Evolutionary conservation across 2,888 invertebrate species (phyloP).

Genomic region (Blastobasis lacticolella): DNA sequence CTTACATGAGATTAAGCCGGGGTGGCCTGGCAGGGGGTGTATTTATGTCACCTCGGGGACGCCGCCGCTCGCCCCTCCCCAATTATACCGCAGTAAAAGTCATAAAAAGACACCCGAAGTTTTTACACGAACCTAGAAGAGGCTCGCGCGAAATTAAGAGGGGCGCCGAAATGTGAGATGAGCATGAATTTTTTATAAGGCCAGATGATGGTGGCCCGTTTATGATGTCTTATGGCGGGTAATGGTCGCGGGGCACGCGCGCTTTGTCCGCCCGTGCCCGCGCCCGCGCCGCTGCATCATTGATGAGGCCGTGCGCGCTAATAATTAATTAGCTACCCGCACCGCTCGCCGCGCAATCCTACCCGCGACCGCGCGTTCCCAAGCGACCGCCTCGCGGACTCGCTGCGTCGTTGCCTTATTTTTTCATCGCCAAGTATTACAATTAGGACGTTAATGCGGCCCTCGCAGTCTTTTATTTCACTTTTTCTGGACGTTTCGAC

Average conservation of each 20-base stretch:
- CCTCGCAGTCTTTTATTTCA: neutral
- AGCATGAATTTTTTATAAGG: conserved; percentile 74
- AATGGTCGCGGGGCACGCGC: conserved; percentile 64
- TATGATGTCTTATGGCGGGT: conserved; percentile 72
- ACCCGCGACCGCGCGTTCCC: neutral
- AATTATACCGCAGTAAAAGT: conserved; percentile 76
- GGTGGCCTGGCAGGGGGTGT: conserved; percentile 61
- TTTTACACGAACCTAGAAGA: conserved; percentile 72
- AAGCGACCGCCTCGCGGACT: neutral
- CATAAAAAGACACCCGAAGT: conserved; percentile 75
- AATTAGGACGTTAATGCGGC: conserved; percentile 10
- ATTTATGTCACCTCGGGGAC: conserved; percentile 75
- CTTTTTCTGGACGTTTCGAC: conserved; percentile 7
- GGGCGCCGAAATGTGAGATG: conserved; percentile 75
- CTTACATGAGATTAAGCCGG: conserved; percentile 69
- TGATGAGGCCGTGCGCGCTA: conserved; percentile 60
- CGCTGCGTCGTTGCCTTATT: neutral
- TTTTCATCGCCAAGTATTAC: neutral
- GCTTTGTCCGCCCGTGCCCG: conserved; percentile 37
- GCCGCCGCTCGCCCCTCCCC: conserved; percentile 68
- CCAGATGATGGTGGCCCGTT: conserved; percentile 72
- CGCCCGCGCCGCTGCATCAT: conserved; percentile 52
- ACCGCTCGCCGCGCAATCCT: neutral
- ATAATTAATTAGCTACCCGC: conserved; percentile 55
- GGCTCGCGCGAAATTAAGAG: conserved; percentile 73